Evolutionary conservation across 2,113 vertebrate genomes (phyloP), one percentile per base, ranked within the genome.

Genomic region (Vireo altiloquus): DNA sequence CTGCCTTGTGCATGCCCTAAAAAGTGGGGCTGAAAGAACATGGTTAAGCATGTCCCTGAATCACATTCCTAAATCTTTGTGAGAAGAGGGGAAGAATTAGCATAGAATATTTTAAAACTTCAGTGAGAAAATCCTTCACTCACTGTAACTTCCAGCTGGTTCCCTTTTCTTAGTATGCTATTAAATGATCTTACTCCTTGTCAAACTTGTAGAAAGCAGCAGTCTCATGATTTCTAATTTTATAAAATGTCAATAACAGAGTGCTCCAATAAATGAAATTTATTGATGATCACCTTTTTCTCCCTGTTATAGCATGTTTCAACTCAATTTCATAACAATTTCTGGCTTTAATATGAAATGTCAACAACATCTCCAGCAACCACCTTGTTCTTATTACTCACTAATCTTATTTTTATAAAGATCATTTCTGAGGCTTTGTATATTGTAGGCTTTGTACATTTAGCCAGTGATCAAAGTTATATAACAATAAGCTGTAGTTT

Each of bases 321-420:
- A 69, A 57, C 42, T 94, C 50, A 46, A 65, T 90, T 95, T 90
- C 24, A 10, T 87, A 53, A 69, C 54, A 59, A 46, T 87, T 79
- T 76, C 49, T 90, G 59, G n/a, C 84, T 82, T 75, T 71, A 90
- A 66, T 95, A 81, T 69, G 75, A 96, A 96, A 94, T 86, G 70
- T 92, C 83, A 92, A 83, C 49, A 68, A 9, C 1, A 23, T 92
- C 77, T 90, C 52, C 61, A 95, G 71, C 83, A 95, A 94, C 66
- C 21, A 78, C 46, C 66, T 88, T 91, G 54, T 89, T 93, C 90
- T 66, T 70, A 60, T 89, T 94, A 72, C 54, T 24, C 18, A 3
- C 28, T 87, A 57, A 65, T 87, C 33, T 56, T 54, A 53, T 49
- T 89, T 95, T 57, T 57, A 42, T 71, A 14, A 72, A 69, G 63